Percentiles rank a stretch among this genome's conserved stretches.
phyloP scores from a whole-genome alignment of 2,797 vertebrate species.

The Garrulus glandarius region DNA sequence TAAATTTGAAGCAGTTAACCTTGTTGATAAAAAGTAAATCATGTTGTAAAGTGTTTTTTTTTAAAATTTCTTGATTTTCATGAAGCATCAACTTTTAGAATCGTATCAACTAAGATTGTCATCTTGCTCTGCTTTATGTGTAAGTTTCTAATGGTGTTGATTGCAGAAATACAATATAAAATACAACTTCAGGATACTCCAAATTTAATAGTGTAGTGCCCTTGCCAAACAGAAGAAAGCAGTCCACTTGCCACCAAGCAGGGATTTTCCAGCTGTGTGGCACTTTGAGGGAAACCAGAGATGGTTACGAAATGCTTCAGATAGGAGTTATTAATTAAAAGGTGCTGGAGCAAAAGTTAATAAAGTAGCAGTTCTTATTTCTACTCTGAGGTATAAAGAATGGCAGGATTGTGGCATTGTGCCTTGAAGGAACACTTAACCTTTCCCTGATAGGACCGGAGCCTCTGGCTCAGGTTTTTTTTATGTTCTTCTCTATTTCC shows the following conservation, averaged over 20 bases:
- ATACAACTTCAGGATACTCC: not conserved
- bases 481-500: not conserved
- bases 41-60: not conserved
- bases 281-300: not conserved
- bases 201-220: not conserved
- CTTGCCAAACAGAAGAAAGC: not conserved
- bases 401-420: not conserved
- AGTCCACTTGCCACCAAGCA: not conserved
- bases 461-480: not conserved
- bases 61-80: not conserved
- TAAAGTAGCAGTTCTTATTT: not conserved
- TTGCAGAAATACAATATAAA: not conserved
- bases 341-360: not conserved
- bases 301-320: not conserved
- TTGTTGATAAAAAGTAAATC: not conserved
- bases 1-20: not conserved
- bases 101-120: not conserved
- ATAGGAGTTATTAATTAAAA: not conserved
- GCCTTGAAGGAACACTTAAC: not conserved
- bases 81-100: not conserved
- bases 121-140: not conserved
- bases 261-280: not conserved
- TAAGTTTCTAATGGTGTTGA: not conserved
- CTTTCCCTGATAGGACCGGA: not conserved
- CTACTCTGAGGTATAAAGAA: not conserved